These are phyloP conservation scores for Columba janthina DNA, from an alignment of 2,113 vertebrate genomes.

Conservation along the genomic window DNA sequence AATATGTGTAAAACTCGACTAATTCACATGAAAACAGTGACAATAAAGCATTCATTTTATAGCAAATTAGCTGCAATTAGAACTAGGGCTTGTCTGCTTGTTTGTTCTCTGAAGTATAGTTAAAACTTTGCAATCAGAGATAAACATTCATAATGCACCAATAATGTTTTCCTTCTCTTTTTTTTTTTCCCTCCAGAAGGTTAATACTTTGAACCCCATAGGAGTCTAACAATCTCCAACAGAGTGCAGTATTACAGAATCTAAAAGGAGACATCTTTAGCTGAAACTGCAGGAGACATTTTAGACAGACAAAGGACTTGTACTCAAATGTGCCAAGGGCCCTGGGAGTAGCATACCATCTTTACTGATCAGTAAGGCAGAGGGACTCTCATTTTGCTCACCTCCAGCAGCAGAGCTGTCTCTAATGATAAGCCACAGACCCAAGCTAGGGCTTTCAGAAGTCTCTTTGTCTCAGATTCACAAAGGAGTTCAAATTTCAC, in stretches of 20 bases:
- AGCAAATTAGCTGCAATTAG: background rate
- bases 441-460: background rate
- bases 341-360: background rate
- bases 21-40: background rate
- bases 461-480: background rate
- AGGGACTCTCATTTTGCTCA: background rate
- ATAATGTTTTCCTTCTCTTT: background rate
- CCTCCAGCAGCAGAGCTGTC: background rate
- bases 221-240: background rate
- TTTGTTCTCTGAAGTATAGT: background rate
- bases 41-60: background rate
- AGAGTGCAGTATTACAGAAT: background rate
- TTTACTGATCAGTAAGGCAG: background rate
- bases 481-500: background rate
- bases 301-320: background rate
- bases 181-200: background rate
- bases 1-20: background rate
- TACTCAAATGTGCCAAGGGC: background rate
- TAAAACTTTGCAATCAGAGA: background rate
- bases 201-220: background rate
- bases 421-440: background rate
- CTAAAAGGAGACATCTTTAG: background rate
- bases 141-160: background rate
- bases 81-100: background rate
- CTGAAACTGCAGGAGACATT: background rate